phyloP scores from a whole-genome alignment of 1,140 invertebrate genomes.

The Zaprionus ghesquierei region DNA sequence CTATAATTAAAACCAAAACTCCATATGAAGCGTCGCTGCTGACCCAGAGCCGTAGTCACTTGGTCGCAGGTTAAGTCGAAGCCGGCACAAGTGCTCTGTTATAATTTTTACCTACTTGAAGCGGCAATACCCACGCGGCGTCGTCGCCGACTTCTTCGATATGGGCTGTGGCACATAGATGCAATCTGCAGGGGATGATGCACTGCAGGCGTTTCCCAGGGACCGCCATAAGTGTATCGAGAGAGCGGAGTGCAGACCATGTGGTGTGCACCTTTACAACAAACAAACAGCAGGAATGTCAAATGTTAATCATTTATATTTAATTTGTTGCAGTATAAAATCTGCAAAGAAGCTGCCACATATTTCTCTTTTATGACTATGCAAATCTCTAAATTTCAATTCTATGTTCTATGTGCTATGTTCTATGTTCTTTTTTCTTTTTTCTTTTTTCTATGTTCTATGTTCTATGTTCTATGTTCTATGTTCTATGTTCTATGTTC shows the following conservation, averaged over 20 bases:
- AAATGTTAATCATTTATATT: constrained; percentile 49
- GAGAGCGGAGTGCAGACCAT: constrained; percentile 21
- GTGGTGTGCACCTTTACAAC: constrained; percentile 27
- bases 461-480: too few relatives aligned
- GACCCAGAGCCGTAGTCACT: constrained; percentile 11
- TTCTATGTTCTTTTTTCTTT: too few relatives aligned
- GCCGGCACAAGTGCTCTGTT: constrained; percentile 52
- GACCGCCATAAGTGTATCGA: constrained; percentile 61
- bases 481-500: too few relatives aligned
- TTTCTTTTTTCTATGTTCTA: too few relatives aligned
- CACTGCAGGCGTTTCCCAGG: constrained; percentile 73
- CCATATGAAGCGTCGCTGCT: constrained; percentile 69
- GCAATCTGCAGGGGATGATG: constrained; percentile 72
- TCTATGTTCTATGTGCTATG: too few relatives aligned
- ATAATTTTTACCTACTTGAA: constrained; percentile 75
- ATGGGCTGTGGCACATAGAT: constrained; percentile 65
- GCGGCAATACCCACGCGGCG: constrained; percentile 73
- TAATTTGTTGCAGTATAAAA: constrained; percentile 13
- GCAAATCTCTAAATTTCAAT: too few relatives aligned
- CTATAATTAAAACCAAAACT: constrained; percentile 62
- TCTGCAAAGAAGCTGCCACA: neutral
- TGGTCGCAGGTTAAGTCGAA: constrained; percentile 67
- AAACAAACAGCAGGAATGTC: constrained; percentile 33
- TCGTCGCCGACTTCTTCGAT: neutral
- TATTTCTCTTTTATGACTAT: neutral